phyloP scores from a whole-genome alignment of 2,113 vertebrate genomes.

The Pimephales promelas region DNA sequence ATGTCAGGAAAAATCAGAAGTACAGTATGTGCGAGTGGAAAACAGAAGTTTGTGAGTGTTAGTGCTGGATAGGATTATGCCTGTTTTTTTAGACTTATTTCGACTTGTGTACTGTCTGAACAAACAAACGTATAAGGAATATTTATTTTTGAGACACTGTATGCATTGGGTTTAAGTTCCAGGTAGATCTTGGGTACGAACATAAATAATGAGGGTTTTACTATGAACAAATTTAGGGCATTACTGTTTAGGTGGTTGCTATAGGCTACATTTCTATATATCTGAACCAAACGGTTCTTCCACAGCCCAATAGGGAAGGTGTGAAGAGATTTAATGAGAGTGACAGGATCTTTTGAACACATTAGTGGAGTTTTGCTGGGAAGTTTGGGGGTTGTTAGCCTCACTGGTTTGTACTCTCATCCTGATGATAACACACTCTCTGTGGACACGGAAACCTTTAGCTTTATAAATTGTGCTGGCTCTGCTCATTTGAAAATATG shows the following conservation, averaged over 20 bases:
- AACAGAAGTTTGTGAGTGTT: background rate
- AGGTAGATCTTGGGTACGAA: too few relatives aligned
- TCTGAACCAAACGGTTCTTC: background rate
- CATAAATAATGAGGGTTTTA: background rate
- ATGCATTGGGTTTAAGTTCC: too few relatives aligned
- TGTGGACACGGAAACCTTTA: constrained; percentile 42
- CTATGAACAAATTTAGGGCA: background rate
- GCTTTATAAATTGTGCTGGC: constrained; percentile 41
- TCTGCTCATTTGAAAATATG: constrained; percentile 41
- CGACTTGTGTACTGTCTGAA: background rate
- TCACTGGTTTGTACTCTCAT: constrained; percentile 18
- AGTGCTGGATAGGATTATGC: background rate
- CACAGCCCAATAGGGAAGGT: background rate
- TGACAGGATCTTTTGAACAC: constrained; percentile 2
- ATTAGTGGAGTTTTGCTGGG: constrained; percentile 17
- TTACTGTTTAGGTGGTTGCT: background rate
- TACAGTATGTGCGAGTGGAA: background rate
- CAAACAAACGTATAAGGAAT: background rate
- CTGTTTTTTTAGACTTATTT: background rate
- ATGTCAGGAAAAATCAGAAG: constrained; percentile 19
- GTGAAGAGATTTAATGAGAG: constrained; percentile 4
- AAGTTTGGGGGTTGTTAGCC: constrained; percentile 43
- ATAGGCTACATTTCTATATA: background rate
- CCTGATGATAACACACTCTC: constrained; percentile 29
- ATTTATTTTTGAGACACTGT: too few relatives aligned